Evolutionary conservation across 2,888 invertebrate genomes (phyloP).

Genomic region (Athripsodes cinereus): DNA sequence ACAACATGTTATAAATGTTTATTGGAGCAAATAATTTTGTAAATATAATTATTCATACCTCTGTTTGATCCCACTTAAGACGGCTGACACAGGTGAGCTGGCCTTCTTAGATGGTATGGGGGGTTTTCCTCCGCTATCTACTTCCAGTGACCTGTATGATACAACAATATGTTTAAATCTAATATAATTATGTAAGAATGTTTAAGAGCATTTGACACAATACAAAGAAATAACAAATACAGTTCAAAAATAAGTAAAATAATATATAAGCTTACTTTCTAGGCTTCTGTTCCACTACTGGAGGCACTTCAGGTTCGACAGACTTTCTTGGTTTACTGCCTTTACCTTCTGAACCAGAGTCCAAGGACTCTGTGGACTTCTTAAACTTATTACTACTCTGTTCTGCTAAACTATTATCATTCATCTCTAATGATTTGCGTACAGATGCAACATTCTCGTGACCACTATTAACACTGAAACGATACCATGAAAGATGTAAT

Average conservation of each 20-base stretch:
- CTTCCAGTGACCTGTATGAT: constrained; percentile 21
- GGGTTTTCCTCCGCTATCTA: constrained; percentile 44
- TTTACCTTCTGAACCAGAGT: constrained; percentile 12
- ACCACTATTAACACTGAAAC: constrained; percentile 34
- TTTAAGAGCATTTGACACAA: neutral
- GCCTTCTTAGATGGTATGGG: constrained; percentile 63
- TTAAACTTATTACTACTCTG: constrained; percentile 10
- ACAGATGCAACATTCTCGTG: constrained; percentile 46
- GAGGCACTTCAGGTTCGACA: constrained; percentile 8
- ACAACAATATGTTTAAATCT: neutral
- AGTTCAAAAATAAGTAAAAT: too few species aligned
- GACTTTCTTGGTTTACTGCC: constrained; percentile 12
- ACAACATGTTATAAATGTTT: too few species aligned
- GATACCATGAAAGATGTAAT: neutral
- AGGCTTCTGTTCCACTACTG: constrained; percentile 12
- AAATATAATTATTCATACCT: constrained; percentile 31
- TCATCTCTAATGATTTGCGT: constrained; percentile 43
- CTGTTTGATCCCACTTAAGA: constrained; percentile 56
- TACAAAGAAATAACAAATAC: neutral
- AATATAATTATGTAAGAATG: too few species aligned
- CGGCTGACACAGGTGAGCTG: constrained; percentile 54
- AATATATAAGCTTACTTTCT: constrained; percentile 13
- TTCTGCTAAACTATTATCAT: constrained; percentile 16
- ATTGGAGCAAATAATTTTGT: too few species aligned
- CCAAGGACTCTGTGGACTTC: constrained; percentile 9